phyloP scores from a whole-genome alignment of 2,113 vertebrate genomes.

The Maccullochella peelii region DNA sequence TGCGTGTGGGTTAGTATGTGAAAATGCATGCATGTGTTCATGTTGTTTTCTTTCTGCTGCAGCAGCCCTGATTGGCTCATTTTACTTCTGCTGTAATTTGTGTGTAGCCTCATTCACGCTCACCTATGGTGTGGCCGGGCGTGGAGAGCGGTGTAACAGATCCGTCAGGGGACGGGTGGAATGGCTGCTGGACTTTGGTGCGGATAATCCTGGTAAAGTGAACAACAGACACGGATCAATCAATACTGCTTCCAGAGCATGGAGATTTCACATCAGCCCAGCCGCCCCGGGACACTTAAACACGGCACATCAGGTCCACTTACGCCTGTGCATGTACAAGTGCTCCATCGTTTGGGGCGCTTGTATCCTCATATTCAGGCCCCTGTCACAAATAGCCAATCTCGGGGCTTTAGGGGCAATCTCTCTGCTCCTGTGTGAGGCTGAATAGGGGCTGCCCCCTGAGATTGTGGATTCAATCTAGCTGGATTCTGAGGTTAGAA shows the following conservation, averaged over 20 bases:
- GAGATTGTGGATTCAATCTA: slow-evolving; percentile 85
- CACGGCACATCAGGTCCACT: slow-evolving; percentile 63
- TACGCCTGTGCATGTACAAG: slow-evolving; percentile 75
- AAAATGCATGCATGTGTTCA: not conserved
- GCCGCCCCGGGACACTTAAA: slow-evolving; percentile 59
- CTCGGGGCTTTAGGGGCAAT: slow-evolving; percentile 80
- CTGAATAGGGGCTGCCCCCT: slow-evolving; percentile 78
- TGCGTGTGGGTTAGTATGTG: not conserved
- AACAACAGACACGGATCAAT: slow-evolving; percentile 80
- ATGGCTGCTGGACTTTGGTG: slow-evolving; percentile 99
- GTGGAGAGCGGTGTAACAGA: slow-evolving; percentile 91
- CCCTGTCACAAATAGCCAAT: slow-evolving; percentile 83
- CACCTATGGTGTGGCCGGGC: slow-evolving; percentile 98
- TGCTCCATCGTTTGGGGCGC: slow-evolving; percentile 63
- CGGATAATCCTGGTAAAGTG: slow-evolving; percentile 94
- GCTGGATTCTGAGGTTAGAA: slow-evolving; percentile 83
- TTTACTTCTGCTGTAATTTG: slow-evolving; percentile 35
- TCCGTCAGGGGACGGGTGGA: slow-evolving; percentile 98
- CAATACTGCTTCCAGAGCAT: slow-evolving; percentile 67
- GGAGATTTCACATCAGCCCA: slow-evolving; percentile 68
- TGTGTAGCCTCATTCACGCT: slow-evolving; percentile 61
- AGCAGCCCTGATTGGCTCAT: slow-evolving; percentile 25
- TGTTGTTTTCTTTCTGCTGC: not conserved
- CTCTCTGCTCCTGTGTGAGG: slow-evolving; percentile 69
- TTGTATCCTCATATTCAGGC: slow-evolving; percentile 68